Evolutionary conservation across 2,113 vertebrate genomes (phyloP), one percentile per base, ranked within the genome.

Genomic region (Caranx ignobilis): DNA sequence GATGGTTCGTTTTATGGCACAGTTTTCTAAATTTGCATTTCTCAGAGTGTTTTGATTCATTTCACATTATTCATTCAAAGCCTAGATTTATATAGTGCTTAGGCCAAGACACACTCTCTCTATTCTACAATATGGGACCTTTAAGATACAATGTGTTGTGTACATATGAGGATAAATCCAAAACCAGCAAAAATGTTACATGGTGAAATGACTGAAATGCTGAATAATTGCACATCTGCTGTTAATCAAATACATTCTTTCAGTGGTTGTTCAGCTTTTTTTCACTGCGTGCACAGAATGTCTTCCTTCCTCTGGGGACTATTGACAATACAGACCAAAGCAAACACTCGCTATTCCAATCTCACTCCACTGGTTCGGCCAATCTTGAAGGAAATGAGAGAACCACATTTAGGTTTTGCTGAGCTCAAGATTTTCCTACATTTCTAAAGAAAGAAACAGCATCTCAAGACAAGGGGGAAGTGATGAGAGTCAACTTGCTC

Each of bases 361-460:
- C 11, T 65, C 52, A 67, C 71, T 82, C 71, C 47, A 80, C 75
- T 43, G 16, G 31, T 64, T 75, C 37, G 71, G 74, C 69, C 86
- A 68, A 47, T 81, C 47, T 67, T 39, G 56, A 63, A 90, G 89
- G 89, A 92, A 93, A 87, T 52, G 74, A 90, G 70, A 86, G 85
- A 37, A 26, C 80, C 73, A 34, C 67, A 81, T 91, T 90, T 84
- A 79, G 87, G 55, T 88, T 85, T 78, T 86, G 89, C 91, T 91
- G 86, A 88, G 71, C 75, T 61, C 55, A 19, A 31, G 56, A 84
- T 57, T 91, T 92, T 90, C 77, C 64, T 67, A 31, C 15, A 15
- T 75, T 82, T 87, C 89, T 77, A 89, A 91, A 92, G 69, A 90
- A 83, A 91, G 83, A 83, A 79, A 73, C 64, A 21, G 52, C 50